Base-by-base conservation (phyloP, 2,888 invertebrate species). In the Heteromurus nitidus region DNA sequence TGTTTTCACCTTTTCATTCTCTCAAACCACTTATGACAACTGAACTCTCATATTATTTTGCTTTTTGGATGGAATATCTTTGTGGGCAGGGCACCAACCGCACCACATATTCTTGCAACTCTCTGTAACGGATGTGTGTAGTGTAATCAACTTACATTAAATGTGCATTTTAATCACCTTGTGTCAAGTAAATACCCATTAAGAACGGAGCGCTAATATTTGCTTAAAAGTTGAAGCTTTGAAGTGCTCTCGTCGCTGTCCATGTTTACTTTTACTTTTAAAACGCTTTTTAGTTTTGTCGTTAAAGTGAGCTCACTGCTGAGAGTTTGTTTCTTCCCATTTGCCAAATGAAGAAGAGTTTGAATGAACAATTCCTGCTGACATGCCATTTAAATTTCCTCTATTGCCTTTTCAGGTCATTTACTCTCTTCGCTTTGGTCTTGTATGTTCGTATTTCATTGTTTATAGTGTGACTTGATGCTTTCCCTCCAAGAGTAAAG, bases 171-270 rank as follows among this genome's bases (percentile, higher is more conserved):
- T 75, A 81, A 81, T 75, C 69, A 73, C 74, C 50, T 74, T 62
- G 81, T 80, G 80, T 75, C 69, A 81, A 81, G 64, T 75, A 75
- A 81, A 81, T 69, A 74, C 65, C 81, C 81, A 81, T 81, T 81
- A 81, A 55, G 16, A 62, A 60, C 13, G 24, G 64, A 69, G 62
- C 42, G 81, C 60, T 69, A 76, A 76, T 82, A 82, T 82, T 82
- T 76, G 60, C 70, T 72, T 44, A 53, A 60, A 58, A 50, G 55
- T 53, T 50, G n/a, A n/a, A n/a, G 73, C 62, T 20, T 55, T 62
- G 60, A 58, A 70, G n/a, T 60, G 44, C 55, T 60, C n/a, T n/a
- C n/a, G n/a, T n/a, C n/a, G 67, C 30, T 13, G n/a, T 5, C 47
- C 58, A 55, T 81, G 68, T 75, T 81, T 69, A 81, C 80, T 81